phyloP scores from a whole-genome alignment of 2,113 vertebrate species.

The Scytalopus superciliaris region DNA sequence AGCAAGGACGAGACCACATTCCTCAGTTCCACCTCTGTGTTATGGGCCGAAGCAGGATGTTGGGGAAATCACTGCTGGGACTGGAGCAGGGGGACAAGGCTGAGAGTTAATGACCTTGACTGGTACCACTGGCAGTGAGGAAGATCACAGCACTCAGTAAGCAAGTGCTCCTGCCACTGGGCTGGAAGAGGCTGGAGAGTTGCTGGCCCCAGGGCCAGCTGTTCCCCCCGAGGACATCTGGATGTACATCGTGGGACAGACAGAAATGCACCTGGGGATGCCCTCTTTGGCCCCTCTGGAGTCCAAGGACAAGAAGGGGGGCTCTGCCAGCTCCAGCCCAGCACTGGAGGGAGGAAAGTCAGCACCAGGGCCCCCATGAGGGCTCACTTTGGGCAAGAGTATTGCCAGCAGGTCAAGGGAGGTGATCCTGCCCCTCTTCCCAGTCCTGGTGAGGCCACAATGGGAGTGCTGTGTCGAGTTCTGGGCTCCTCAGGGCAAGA shows the following conservation, averaged over 20 bases:
- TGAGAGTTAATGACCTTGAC: background rate
- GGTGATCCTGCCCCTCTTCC: background rate
- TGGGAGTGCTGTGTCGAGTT: background rate
- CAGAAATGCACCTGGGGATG: background rate
- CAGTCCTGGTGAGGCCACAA: background rate
- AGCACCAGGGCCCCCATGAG: rapidly evolving
- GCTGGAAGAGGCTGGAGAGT: background rate
- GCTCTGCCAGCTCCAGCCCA: background rate
- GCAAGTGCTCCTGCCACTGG: rapidly evolving
- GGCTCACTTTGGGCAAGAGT: background rate
- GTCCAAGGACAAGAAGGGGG: background rate
- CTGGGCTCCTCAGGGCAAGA: background rate
- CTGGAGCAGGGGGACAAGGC: rapidly evolving
- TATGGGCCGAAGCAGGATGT: background rate
- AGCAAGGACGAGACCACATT: rapidly evolving
- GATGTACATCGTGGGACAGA: background rate
- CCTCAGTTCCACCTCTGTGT: background rate
- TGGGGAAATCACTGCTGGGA: background rate
- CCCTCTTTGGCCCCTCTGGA: background rate
- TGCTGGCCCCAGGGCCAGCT: background rate
- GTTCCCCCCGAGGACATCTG: no score
- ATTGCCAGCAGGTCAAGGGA: background rate
- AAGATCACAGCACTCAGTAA: background rate
- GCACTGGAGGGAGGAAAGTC: background rate
- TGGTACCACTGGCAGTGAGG: rapidly evolving